phyloP scores from a whole-genome alignment of 2,797 vertebrate species.

The Macropus fuliginosus region DNA sequence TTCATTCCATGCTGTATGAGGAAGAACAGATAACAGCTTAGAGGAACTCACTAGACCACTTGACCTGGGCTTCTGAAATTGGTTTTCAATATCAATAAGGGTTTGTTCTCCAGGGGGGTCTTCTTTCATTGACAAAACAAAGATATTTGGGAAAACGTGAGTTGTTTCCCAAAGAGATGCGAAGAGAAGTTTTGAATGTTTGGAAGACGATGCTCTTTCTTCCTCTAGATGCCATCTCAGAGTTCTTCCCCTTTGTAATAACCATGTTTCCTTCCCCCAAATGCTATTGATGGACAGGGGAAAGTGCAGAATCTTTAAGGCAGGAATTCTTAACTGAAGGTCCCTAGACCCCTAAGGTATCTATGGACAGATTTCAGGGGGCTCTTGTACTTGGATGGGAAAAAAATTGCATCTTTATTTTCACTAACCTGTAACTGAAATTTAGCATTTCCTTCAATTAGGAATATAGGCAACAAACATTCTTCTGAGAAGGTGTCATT shows the following conservation, averaged over 20 bases:
- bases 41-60: neutral
- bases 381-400: neutral
- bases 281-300: neutral
- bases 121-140: conserved; percentile 13
- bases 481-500: neutral
- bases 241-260: neutral
- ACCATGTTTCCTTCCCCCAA: neutral
- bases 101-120: neutral
- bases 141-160: neutral
- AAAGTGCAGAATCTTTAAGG: neutral
- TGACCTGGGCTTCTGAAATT: conserved; percentile 8
- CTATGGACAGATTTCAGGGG: neutral
- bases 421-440: neutral
- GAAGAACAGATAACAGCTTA: neutral
- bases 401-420: neutral
- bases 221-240: neutral
- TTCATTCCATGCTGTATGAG: neutral
- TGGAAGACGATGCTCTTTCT: neutral
- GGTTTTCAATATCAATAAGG: neutral
- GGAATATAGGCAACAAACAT: neutral
- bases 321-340: neutral
- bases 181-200: conserved; percentile 8
- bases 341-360: neutral
- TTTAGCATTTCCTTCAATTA: neutral
- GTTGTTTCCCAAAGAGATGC: neutral